phyloP scores from a whole-genome alignment of 2,797 vertebrate species.

The Acrocephalus scirpaceus region DNA sequence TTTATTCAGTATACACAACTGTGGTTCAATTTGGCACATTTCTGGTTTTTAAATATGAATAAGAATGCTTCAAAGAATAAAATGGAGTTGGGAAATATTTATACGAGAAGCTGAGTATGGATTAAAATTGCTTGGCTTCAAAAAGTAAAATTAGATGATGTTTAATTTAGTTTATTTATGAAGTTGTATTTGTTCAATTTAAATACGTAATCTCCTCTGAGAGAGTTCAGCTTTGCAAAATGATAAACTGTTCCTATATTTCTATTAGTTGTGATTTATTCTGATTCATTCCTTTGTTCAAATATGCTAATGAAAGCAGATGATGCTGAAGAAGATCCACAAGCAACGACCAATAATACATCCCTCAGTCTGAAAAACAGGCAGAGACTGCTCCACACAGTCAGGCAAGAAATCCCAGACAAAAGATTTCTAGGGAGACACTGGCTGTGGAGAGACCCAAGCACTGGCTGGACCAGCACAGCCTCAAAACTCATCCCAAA shows the following conservation, averaged over 20 bases:
- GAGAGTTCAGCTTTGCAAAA: slow-evolving; percentile 52
- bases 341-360: background rate
- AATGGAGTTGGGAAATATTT: slow-evolving; percentile 55
- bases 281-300: slow-evolving; percentile 58
- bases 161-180: slow-evolving; percentile 69
- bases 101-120: slow-evolving; percentile 33
- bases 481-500: slow-evolving; percentile 3
- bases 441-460: background rate
- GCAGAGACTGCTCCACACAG: background rate
- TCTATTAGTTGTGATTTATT: slow-evolving; percentile 60
- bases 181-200: slow-evolving; percentile 65
- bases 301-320: slow-evolving; percentile 61
- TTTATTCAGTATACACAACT: background rate
- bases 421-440: background rate
- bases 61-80: slow-evolving; percentile 56
- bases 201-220: slow-evolving; percentile 63
- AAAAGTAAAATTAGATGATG: slow-evolving; percentile 63
- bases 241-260: slow-evolving; percentile 59
- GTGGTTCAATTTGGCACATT: slow-evolving; percentile 42
- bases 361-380: background rate
- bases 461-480: background rate
- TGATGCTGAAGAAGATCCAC: slow-evolving; percentile 31
- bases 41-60: slow-evolving; percentile 49
- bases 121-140: slow-evolving; percentile 60
- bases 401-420: background rate